These are phyloP conservation scores for Cosmia pyralina DNA, from an alignment of 2,888 invertebrate genomes.

Conservation along the genomic window DNA sequence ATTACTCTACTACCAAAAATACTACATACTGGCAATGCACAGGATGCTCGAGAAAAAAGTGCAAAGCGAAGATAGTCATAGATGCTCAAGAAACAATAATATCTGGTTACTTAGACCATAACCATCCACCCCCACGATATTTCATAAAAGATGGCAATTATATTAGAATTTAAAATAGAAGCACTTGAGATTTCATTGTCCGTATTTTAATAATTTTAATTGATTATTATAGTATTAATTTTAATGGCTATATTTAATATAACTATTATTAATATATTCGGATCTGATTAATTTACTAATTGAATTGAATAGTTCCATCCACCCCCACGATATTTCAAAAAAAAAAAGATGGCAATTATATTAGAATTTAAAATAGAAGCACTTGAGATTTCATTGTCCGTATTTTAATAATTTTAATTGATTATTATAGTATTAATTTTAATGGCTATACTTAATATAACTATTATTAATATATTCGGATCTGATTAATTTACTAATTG, in stretches of 20 bases:
- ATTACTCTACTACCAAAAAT: background rate
- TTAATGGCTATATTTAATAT: too few species aligned
- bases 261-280: too few species aligned
- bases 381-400: background rate
- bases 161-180: constrained; percentile 16
- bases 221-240: too few species aligned
- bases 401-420: background rate
- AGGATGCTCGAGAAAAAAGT: constrained; percentile 6
- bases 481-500: too few species aligned
- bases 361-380: constrained; percentile 14
- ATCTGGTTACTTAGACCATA: constrained; percentile 14
- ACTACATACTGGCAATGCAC: constrained; percentile 19
- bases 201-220: background rate
- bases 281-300: too few species aligned
- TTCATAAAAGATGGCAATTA: constrained; percentile 20
- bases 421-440: too few species aligned
- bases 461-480: too few species aligned
- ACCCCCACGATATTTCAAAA: constrained; percentile 15
- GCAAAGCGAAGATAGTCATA: constrained; percentile 28
- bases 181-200: background rate
- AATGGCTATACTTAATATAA: too few species aligned
- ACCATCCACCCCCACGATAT: constrained; percentile 22
- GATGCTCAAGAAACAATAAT: background rate
- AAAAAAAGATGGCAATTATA: constrained; percentile 26
- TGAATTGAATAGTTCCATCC: too few species aligned